These are phyloP conservation scores for Paraplagusia blochii DNA, from an alignment of 2,113 vertebrate genomes.

Conservation along the genomic window DNA sequence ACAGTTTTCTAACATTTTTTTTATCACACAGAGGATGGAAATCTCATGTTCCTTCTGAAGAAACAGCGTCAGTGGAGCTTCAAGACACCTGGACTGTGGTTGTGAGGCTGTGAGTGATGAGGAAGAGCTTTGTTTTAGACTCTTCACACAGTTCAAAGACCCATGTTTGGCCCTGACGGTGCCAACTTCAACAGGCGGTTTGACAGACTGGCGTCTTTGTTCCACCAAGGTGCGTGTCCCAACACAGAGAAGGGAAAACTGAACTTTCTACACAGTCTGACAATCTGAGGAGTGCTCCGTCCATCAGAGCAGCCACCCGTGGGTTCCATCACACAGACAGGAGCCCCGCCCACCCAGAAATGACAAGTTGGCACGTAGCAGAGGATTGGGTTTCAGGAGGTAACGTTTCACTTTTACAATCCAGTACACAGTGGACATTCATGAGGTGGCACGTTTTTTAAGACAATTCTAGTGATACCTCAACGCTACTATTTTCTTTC, in stretches of 20 bases:
- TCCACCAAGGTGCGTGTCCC: slow-evolving; percentile 41
- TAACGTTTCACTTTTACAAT: slow-evolving; percentile 30
- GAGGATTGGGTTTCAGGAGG: slow-evolving; percentile 53
- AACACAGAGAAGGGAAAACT: slow-evolving; percentile 45
- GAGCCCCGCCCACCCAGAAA: slow-evolving; percentile 4
- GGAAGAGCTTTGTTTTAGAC: slow-evolving; percentile 19
- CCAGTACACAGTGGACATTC: slow-evolving; percentile 35
- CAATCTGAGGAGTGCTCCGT: slow-evolving; percentile 58
- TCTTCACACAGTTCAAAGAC: slow-evolving; percentile 47
- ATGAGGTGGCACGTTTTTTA: slow-evolving; percentile 47
- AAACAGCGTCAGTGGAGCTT: slow-evolving; percentile 11
- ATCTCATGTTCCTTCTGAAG: slow-evolving; percentile 3
- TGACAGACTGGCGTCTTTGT: slow-evolving; percentile 54
- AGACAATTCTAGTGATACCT: slow-evolving; percentile 27
- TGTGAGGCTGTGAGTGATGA: neutral
- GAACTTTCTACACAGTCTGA: slow-evolving; percentile 54
- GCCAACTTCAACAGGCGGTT: slow-evolving; percentile 30
- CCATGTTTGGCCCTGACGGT: slow-evolving; percentile 15
- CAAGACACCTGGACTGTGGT: slow-evolving; percentile 23
- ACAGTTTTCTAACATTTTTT: no score
- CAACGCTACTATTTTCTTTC: no score
- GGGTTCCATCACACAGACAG: slow-evolving; percentile 37
- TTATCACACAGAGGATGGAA: neutral
- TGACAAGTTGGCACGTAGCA: slow-evolving; percentile 40
- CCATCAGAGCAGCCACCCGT: slow-evolving; percentile 41